Percentiles rank a stretch among this genome's conserved stretches.
These are phyloP conservation scores for Scortum barcoo DNA, from an alignment of 2,113 vertebrate species.

Conservation along the genomic window DNA sequence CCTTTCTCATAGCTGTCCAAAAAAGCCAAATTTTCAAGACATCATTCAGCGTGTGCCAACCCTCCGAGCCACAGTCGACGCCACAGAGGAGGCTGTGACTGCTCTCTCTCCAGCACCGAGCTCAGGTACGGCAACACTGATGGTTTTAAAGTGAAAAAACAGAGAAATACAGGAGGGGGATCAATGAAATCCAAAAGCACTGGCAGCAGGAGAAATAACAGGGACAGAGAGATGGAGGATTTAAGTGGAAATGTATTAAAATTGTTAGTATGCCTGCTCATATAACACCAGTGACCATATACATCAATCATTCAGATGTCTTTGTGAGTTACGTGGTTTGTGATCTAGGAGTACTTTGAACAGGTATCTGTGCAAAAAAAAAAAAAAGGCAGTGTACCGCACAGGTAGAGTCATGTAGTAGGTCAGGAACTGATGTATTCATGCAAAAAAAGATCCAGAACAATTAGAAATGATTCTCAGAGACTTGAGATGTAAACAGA, in stretches of 20 bases:
- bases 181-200: neutral
- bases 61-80: slow-evolving; percentile 12
- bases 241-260: neutral
- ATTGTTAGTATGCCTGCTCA: neutral
- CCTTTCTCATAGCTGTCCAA: slow-evolving; percentile 40
- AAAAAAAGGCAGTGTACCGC: no score
- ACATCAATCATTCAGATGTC: neutral
- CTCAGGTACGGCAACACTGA: slow-evolving; percentile 14
- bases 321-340: no score
- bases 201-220: neutral
- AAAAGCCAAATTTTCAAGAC: slow-evolving; percentile 34
- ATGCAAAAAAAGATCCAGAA: neutral
- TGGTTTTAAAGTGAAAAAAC: slow-evolving; percentile 3
- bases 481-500: no score
- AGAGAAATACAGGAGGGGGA: slow-evolving; percentile 11
- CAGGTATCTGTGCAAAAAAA: neutral
- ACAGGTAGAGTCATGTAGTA: neutral
- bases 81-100: slow-evolving; percentile 28
- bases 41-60: slow-evolving; percentile 25
- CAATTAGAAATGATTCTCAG: neutral
- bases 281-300: neutral
- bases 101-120: slow-evolving; percentile 28
- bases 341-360: neutral
- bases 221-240: neutral
- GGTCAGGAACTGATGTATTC: neutral